phyloP scores from a whole-genome alignment of 2,797 vertebrate species.

The Urocyon cinereoargenteus region DNA sequence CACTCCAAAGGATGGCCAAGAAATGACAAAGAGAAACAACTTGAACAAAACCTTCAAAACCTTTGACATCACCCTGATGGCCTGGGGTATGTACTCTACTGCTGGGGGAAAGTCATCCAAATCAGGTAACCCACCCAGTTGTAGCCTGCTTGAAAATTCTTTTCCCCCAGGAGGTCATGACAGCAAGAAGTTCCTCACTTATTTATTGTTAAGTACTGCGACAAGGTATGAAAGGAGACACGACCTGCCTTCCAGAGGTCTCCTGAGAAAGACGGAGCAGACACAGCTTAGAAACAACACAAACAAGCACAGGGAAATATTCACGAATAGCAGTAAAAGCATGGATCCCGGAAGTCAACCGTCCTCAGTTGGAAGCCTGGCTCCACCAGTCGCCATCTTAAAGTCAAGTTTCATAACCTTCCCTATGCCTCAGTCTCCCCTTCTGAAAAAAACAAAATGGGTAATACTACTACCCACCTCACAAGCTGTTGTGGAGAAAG shows the following conservation, averaged over 20 bases:
- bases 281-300: background rate
- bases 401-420: background rate
- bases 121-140: background rate
- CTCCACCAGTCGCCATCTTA: background rate
- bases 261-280: background rate
- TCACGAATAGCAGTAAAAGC: background rate
- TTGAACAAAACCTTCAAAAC: slow-evolving; percentile 52
- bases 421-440: slow-evolving; percentile 43
- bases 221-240: background rate
- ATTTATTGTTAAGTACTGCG: background rate
- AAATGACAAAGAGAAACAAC: slow-evolving; percentile 20
- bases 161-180: slow-evolving; percentile 46
- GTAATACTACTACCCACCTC: background rate
- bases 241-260: background rate
- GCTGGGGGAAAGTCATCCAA: background rate
- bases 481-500: background rate
- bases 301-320: background rate
- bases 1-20: slow-evolving; percentile 35
- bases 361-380: background rate
- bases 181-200: background rate
- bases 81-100: background rate
- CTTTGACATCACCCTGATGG: background rate
- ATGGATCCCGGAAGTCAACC: background rate
- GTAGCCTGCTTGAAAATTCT: background rate
- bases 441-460: background rate